Conservation (phyloP, 2,797 vertebrate genomes). For the Setipinna tenuifilis region DNA sequence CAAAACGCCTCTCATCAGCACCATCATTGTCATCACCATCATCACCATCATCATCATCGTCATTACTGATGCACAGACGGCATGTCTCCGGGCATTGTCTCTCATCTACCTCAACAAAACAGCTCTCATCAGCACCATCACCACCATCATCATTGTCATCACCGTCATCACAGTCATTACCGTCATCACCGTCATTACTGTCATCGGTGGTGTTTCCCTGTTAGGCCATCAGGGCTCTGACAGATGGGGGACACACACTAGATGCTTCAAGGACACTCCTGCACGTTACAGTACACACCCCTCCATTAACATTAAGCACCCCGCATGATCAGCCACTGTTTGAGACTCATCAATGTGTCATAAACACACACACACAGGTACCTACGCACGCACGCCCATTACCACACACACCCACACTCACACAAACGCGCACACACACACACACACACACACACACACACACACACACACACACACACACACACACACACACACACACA, state of each 20-base stretch:
- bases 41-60: too few species aligned
- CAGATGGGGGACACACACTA: background rate
- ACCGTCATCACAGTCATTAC: background rate
- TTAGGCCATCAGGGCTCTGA: background rate
- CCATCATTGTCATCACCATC: too few species aligned
- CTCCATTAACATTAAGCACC: background rate
- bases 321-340: background rate
- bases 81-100: background rate
- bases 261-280: background rate
- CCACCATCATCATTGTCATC: too few species aligned
- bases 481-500: background rate
- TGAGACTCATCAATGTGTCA: background rate
- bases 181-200: background rate
- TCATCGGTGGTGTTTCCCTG: background rate
- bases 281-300: background rate
- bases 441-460: slow-evolving; percentile 38
- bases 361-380: background rate
- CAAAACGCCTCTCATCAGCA: background rate
- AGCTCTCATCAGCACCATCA: background rate
- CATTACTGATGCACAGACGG: background rate
- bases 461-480: slow-evolving; percentile 43
- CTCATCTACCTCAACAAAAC: background rate
- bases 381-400: background rate
- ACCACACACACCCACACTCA: slow-evolving; percentile 30
- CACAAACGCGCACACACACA: slow-evolving; percentile 34